phyloP scores from a whole-genome alignment of 2,888 invertebrate species.

The Myopa testacea region DNA sequence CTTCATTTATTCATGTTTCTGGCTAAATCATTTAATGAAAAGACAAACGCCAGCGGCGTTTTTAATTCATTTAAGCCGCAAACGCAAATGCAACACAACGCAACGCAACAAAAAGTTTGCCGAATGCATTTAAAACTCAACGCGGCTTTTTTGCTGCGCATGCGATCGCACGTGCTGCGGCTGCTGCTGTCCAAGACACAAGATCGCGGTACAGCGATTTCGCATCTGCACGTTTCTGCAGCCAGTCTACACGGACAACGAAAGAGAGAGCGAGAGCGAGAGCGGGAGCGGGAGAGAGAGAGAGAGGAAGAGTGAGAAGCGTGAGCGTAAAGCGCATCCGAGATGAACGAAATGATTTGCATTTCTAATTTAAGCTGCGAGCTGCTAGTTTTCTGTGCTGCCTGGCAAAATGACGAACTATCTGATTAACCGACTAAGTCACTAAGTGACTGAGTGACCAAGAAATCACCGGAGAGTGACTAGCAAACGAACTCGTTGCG shows the following conservation, averaged over 20 bases:
- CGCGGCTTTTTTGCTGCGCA: constrained; percentile 17
- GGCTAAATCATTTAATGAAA: constrained; percentile 19
- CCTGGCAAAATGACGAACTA: neutral
- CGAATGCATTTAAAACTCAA: constrained; percentile 5
- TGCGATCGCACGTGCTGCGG: constrained; percentile 26
- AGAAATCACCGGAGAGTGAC: neutral
- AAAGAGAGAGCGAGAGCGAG: neutral
- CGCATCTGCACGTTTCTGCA: constrained; percentile 33
- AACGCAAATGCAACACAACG: neutral
- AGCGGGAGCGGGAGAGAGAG: neutral
- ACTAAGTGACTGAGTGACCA: neutral
- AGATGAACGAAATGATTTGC: constrained; percentile 28
- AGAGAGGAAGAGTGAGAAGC: neutral
- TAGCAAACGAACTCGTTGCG: too few species aligned
- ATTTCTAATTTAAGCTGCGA: constrained; percentile 23
- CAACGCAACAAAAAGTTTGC: neutral
- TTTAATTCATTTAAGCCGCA: constrained; percentile 28
- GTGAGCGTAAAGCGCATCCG: constrained; percentile 19
- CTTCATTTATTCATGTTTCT: neutral
- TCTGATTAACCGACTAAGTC: neutral
- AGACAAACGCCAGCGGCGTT: constrained; percentile 7
- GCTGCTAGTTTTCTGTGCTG: neutral
- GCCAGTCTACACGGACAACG: neutral
- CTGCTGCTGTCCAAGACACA: neutral
- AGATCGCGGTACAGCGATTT: constrained; percentile 32